These are phyloP conservation scores for Halictus ligatus DNA, from an alignment of 2,888 invertebrate genomes.

Conservation along the genomic window DNA sequence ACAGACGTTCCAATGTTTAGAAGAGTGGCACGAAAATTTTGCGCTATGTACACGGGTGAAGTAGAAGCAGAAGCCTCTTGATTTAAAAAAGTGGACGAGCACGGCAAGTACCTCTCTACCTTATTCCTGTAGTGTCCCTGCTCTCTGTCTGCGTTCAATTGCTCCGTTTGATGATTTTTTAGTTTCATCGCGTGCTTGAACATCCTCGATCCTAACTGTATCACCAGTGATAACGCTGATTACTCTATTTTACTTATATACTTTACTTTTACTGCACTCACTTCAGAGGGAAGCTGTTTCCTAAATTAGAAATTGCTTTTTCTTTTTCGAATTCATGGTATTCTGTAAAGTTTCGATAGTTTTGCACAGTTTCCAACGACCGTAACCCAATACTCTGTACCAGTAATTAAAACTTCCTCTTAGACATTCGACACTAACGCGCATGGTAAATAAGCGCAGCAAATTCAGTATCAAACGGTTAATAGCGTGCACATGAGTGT, in stretches of 20 bases:
- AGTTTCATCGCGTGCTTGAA: background rate
- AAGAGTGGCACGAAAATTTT: slow-evolving; percentile 4
- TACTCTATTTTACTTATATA: background rate
- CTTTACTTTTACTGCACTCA: background rate
- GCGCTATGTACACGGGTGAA: slow-evolving; percentile 12
- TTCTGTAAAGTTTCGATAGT: background rate
- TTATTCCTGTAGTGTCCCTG: slow-evolving; percentile 13
- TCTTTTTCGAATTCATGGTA: background rate
- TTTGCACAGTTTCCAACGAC: background rate
- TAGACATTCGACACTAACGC: background rate
- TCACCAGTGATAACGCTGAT: background rate
- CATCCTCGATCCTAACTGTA: background rate
- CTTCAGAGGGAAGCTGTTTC: background rate
- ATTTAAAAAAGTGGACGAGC: slow-evolving; percentile 19
- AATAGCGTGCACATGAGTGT: background rate
- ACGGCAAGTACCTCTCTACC: slow-evolving; percentile 13
- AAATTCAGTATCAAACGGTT: background rate
- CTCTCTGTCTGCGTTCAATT: slow-evolving; percentile 12
- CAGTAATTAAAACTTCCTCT: background rate
- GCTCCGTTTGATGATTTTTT: slow-evolving; percentile 13
- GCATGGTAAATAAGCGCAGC: background rate
- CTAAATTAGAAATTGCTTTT: background rate
- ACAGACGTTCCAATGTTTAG: slow-evolving; percentile 5
- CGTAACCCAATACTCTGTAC: background rate
- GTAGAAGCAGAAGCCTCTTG: slow-evolving; percentile 10